Evolutionary conservation across 2,113 vertebrate species (phyloP).

Genomic region (Sylvilagus bachmani): DNA sequence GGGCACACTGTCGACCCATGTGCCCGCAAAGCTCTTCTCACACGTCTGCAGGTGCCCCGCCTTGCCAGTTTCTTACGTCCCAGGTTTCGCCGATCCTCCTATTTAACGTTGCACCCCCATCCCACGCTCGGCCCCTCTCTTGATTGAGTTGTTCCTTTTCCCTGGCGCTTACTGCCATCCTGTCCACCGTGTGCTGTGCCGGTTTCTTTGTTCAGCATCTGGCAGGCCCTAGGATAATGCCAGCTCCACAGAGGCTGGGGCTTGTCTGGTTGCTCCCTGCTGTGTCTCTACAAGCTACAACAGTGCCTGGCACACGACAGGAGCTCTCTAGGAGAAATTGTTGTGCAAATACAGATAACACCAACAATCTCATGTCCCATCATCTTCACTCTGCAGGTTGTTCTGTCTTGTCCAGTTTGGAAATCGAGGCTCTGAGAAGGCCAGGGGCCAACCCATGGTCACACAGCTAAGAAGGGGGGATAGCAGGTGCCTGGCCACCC

Average conservation of each 20-base stretch:
- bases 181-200: not conserved
- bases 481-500: not conserved
- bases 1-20: accelerated
- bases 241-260: not conserved
- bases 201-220: not conserved
- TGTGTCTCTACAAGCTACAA: not conserved
- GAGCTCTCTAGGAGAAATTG: not conserved
- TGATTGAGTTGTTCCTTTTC: conserved; percentile 20
- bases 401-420: not conserved
- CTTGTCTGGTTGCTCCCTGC: not conserved
- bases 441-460: not conserved
- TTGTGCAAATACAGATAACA: not conserved
- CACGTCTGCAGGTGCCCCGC: not conserved
- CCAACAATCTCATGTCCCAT: not conserved
- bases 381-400: not conserved
- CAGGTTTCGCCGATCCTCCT: not conserved
- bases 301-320: not conserved
- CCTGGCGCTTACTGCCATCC: too few relatives aligned
- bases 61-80: not conserved
- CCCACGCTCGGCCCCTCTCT: not conserved
- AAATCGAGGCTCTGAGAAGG: not conserved
- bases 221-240: not conserved
- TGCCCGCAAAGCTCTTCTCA: not conserved
- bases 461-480: not conserved
- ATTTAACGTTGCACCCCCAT: not conserved